These are phyloP conservation scores for Lasioglossum lativentre DNA, from an alignment of 2,888 invertebrate species.

Conservation along the genomic window DNA sequence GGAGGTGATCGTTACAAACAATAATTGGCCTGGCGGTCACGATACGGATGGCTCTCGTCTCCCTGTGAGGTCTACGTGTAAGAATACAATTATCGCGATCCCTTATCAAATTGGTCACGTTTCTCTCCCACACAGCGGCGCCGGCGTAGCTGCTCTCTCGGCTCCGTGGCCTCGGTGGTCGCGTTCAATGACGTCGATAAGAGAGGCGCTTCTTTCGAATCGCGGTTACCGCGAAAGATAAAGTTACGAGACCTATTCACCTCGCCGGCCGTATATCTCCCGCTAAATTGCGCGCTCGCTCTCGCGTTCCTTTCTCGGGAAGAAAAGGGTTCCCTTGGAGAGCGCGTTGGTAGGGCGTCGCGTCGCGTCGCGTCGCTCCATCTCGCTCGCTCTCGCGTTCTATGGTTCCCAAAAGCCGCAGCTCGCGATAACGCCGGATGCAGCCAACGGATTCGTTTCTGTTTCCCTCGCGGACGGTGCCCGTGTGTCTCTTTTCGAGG, in stretches of 20 bases:
- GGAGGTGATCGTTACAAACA: slow-evolving; percentile 42
- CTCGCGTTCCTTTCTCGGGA: slow-evolving; percentile 6
- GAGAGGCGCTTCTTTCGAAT: slow-evolving; percentile 38
- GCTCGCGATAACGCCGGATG: slow-evolving; percentile 3
- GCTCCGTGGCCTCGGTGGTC: slow-evolving; percentile 12
- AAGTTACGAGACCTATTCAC: slow-evolving; percentile 4
- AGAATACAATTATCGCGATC: slow-evolving; percentile 64
- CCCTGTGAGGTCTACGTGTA: slow-evolving; percentile 50
- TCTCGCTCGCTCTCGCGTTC: background rate
- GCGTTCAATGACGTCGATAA: slow-evolving; percentile 46
- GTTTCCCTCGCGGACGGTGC: background rate
- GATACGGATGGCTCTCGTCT: slow-evolving; percentile 43
- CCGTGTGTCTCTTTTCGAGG: background rate
- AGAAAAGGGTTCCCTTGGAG: background rate
- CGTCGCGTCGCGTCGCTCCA: no score
- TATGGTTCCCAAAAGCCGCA: background rate
- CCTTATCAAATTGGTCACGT: slow-evolving; percentile 63
- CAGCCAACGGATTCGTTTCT: background rate
- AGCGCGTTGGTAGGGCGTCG: background rate
- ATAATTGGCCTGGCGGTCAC: slow-evolving; percentile 61
- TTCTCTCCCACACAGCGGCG: slow-evolving; percentile 59
- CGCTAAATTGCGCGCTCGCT: slow-evolving; percentile 18
- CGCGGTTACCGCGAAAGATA: slow-evolving; percentile 17
- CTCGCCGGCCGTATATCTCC: background rate
- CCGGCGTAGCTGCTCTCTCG: slow-evolving; percentile 1